A percentile compares a stretch with the other conserved stretches of the same genome.
Evolutionary conservation across 2,888 invertebrate species (phyloP).

Genomic region (Acleris cristana): DNA sequence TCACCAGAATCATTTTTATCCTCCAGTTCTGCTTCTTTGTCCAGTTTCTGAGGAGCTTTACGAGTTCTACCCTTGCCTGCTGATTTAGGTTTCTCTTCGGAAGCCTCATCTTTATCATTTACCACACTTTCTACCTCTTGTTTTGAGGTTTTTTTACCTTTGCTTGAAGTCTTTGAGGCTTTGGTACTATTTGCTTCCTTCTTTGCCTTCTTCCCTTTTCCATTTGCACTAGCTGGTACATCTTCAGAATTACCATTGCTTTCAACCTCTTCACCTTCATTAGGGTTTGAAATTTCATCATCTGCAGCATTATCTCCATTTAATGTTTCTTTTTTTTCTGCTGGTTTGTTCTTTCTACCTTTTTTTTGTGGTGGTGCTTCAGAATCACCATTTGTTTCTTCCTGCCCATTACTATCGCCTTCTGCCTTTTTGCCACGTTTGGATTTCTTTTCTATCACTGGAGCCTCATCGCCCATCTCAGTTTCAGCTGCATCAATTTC

Average conservation of each 20-base stretch:
- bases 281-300: conserved; percentile 50
- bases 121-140: conserved; percentile 51
- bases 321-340: conserved; percentile 52
- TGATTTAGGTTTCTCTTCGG: conserved; percentile 61
- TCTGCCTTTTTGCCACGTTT: conserved; percentile 67
- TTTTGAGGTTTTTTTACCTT: conserved; percentile 61
- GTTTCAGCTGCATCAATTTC: conserved; percentile 50
- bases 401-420: conserved; percentile 50
- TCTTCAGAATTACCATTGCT: conserved; percentile 61
- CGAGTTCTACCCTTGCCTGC: conserved; percentile 63
- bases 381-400: conserved; percentile 50
- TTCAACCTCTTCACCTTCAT: conserved; percentile 59
- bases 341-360: conserved; percentile 59
- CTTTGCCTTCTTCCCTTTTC: conserved; percentile 65
- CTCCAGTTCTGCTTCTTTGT: conserved; percentile 52
- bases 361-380: conserved; percentile 64
- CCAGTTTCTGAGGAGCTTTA: conserved; percentile 57
- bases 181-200: conserved; percentile 54
- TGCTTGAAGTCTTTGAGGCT: conserved; percentile 53
- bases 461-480: conserved; percentile 47
- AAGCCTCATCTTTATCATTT: conserved; percentile 45
- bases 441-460: conserved; percentile 53
- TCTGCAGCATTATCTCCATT: conserved; percentile 61
- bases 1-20: conserved; percentile 54
- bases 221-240: conserved; percentile 44